These are phyloP conservation scores for Procavia capensis DNA, from an alignment of 2,113 vertebrate species.

Conservation along the genomic window DNA sequence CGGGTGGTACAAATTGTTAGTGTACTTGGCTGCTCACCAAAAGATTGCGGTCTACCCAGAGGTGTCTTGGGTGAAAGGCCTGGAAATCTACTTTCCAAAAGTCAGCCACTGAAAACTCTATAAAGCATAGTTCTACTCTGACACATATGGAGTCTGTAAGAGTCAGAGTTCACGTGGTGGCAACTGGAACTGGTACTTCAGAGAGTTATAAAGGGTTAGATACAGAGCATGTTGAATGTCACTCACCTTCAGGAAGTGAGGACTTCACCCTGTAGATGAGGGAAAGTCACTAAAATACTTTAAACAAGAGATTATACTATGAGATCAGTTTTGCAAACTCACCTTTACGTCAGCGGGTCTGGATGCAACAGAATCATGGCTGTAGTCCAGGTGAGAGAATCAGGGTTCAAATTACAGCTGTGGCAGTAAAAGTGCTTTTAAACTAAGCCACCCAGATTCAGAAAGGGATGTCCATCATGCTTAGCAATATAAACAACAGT, in stretches of 20 bases:
- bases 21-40: not conserved
- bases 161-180: not conserved
- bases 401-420: not conserved
- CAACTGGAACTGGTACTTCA: not conserved
- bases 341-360: not conserved
- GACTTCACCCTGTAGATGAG: not conserved
- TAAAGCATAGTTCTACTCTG: not conserved
- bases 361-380: not conserved
- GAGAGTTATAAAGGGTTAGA: not conserved
- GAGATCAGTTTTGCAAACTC: not conserved
- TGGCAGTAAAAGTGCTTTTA: not conserved
- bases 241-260: not conserved
- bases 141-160: not conserved
- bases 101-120: not conserved
- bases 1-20: not conserved
- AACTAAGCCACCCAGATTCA: not conserved
- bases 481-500: not conserved
- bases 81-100: not conserved
- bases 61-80: not conserved
- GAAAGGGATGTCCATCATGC: not conserved
- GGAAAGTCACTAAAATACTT: not conserved
- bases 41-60: not conserved
- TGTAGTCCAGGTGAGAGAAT: not conserved
- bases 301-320: not conserved
- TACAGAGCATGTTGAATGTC: not conserved